These are phyloP conservation scores for Engraulis encrasicolus DNA, from an alignment of 2,113 vertebrate species.

Conservation along the genomic window DNA sequence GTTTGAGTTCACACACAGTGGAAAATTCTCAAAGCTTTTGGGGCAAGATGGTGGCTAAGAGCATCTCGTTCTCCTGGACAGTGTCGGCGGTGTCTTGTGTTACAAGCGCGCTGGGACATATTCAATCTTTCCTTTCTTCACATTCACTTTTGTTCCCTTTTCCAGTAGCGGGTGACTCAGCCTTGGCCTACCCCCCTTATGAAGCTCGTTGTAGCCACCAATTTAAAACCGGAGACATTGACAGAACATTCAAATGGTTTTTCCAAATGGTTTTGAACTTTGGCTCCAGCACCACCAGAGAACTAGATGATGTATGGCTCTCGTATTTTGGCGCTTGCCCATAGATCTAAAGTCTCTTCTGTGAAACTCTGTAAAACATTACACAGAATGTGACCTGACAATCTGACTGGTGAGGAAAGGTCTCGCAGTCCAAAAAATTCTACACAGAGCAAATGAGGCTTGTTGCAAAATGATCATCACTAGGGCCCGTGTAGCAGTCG, in stretches of 20 bases:
- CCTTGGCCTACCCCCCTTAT: neutral
- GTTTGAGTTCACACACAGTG: neutral
- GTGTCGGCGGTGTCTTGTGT: neutral
- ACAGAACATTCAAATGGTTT: conserved; percentile 1
- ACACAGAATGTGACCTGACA: neutral
- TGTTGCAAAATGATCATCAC: neutral
- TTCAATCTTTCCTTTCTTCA: neutral
- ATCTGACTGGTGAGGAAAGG: neutral
- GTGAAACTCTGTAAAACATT: neutral
- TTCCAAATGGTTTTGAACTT: neutral
- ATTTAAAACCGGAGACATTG: neutral
- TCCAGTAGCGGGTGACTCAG: neutral
- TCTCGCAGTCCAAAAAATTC: neutral
- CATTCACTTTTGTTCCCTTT: neutral
- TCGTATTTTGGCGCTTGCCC: neutral
- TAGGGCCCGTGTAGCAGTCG: neutral
- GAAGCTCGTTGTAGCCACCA: neutral
- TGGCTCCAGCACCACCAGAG: neutral
- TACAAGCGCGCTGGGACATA: neutral
- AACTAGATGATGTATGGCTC: neutral
- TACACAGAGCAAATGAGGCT: neutral
- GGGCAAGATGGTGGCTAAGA: conserved; percentile 6
- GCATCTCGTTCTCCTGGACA: neutral
- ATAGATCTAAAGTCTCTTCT: neutral
- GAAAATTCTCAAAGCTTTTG: neutral